A percentile compares a stretch with the other conserved stretches of the same genome.
phyloP scores from a whole-genome alignment of 2,888 invertebrate genomes.

The Drosophila anceps region DNA sequence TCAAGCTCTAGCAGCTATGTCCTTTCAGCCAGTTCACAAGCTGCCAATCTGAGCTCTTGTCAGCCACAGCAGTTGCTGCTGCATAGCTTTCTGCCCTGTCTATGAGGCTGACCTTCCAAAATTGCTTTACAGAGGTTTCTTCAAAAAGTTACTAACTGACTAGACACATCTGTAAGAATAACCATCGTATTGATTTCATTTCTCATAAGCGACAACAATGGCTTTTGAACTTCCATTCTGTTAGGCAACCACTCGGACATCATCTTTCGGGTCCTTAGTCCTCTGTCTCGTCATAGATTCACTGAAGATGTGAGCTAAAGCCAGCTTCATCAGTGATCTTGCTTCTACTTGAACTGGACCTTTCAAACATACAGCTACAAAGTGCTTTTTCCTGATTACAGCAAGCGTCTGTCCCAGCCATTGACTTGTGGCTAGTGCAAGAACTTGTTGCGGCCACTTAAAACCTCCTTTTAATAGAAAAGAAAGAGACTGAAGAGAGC shows the following conservation, averaged over 20 bases:
- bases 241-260: too few relatives aligned
- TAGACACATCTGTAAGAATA: background rate
- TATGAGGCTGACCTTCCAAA: too few relatives aligned
- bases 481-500: background rate
- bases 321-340: background rate
- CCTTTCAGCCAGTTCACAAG: background rate
- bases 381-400: background rate
- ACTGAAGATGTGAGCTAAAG: too few relatives aligned
- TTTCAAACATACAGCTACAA: background rate
- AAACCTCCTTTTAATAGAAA: background rate
- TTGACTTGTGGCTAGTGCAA: background rate
- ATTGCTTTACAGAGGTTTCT: background rate
- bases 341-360: background rate
- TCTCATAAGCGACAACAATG: background rate
- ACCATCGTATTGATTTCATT: too few relatives aligned
- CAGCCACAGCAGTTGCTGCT: background rate
- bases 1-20: background rate
- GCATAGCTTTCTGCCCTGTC: background rate
- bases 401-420: background rate
- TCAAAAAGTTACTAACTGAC: background rate
- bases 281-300: too few relatives aligned
- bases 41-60: background rate
- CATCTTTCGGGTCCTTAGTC: too few relatives aligned
- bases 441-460: background rate
- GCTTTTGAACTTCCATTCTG: background rate